Percentiles rank a stretch among this genome's conserved stretches.
These are phyloP conservation scores for Dallia pectoralis DNA, from an alignment of 2,797 vertebrate genomes.

Conservation along the genomic window DNA sequence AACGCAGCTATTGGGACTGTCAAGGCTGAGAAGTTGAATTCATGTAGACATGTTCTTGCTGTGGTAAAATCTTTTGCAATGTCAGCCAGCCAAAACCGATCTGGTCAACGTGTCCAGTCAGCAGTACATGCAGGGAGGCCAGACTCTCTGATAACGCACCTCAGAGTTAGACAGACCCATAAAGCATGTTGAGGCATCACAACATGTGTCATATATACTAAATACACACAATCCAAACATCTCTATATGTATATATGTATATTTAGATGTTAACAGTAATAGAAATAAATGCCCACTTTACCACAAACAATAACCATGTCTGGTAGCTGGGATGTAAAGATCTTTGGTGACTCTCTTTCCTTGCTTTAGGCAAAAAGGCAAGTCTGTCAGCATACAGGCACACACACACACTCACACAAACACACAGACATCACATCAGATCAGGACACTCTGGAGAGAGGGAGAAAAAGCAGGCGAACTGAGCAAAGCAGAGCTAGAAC, in stretches of 20 bases:
- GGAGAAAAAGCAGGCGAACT: background rate
- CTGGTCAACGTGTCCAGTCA: background rate
- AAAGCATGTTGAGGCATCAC: background rate
- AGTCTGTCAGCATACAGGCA: slow-evolving; percentile 26
- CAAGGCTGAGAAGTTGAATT: background rate
- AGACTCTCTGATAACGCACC: background rate
- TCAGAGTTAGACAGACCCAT: background rate
- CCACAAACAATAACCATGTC: no score
- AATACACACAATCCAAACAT: background rate
- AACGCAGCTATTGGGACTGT: background rate
- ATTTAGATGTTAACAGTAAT: no score
- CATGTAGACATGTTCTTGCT: background rate
- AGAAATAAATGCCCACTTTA: no score
- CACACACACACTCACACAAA: slow-evolving; percentile 13
- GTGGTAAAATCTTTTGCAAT: background rate
- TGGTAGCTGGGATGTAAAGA: no score
- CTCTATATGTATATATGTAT: no score
- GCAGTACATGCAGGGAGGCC: background rate
- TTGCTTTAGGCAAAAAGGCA: background rate
- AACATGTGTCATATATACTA: background rate
- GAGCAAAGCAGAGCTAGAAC: background rate
- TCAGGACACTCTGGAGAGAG: background rate
- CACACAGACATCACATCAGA: slow-evolving; percentile 16
- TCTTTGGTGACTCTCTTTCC: no score
- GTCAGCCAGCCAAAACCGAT: background rate